phyloP scores from a whole-genome alignment of 2,113 vertebrate genomes.

The Corapipo altera region DNA sequence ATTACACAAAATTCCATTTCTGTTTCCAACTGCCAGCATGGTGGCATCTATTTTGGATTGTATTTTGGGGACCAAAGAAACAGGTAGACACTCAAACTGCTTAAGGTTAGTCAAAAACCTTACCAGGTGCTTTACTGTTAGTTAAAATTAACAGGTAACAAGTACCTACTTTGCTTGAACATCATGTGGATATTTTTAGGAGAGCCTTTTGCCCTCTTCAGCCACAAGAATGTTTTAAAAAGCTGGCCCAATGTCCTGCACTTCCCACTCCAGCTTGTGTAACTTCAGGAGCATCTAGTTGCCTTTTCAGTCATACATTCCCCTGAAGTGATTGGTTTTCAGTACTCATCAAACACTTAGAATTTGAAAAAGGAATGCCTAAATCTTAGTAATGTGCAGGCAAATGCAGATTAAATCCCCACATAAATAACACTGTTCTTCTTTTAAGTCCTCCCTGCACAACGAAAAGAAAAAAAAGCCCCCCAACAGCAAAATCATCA shows the following conservation, averaged over 20 bases:
- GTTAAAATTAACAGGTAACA: background rate
- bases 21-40: background rate
- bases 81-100: background rate
- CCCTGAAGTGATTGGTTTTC: background rate
- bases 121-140: background rate
- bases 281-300: background rate
- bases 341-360: background rate
- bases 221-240: background rate
- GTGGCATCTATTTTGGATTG: background rate
- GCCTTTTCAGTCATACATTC: background rate
- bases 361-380: background rate
- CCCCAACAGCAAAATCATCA: background rate
- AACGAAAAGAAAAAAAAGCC: background rate
- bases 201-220: background rate
- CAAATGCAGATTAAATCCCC: background rate
- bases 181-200: background rate
- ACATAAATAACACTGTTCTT: background rate
- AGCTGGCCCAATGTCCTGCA: background rate
- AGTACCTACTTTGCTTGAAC: background rate
- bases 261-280: background rate
- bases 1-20: background rate
- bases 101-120: background rate
- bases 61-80: background rate
- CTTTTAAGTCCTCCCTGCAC: background rate
- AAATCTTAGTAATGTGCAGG: background rate